Percentiles rank a stretch among this genome's conserved stretches.
These are phyloP conservation scores for Astropecten irregularis DNA, from an alignment of 53 echinoderm and acorn worm species.

Conservation along the genomic window DNA sequence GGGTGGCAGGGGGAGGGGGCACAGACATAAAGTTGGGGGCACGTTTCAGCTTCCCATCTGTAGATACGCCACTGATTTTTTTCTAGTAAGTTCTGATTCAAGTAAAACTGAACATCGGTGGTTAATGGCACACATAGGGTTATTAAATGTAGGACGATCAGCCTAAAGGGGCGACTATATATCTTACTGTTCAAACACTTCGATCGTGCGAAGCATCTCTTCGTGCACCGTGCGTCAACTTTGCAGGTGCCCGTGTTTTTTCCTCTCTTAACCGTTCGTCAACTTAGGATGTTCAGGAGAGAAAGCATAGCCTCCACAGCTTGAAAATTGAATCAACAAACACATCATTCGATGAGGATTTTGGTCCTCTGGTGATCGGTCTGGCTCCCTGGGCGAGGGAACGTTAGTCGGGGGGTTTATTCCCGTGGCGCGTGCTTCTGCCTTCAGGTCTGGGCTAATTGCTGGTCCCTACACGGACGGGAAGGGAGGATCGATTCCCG, in stretches of 20 bases:
- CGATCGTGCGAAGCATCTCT: not conserved
- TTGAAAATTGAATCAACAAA: slow-evolving; percentile 21
- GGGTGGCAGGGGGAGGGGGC: too few relatives aligned
- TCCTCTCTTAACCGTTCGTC: slow-evolving; percentile 34
- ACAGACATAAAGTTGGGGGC: too few relatives aligned
- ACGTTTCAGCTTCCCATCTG: too few relatives aligned
- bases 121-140: too few relatives aligned
- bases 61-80: too few relatives aligned
- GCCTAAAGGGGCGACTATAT: too few relatives aligned
- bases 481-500: slow-evolving; percentile 21
- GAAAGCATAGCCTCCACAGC: slow-evolving; percentile 2
- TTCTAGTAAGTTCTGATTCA: too few relatives aligned
- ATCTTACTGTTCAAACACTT: too few relatives aligned
- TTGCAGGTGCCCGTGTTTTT: slow-evolving; percentile 41
- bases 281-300: slow-evolving; percentile 36
- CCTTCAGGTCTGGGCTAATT: slow-evolving; percentile 40
- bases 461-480: slow-evolving; percentile 31
- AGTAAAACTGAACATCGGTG: too few relatives aligned
- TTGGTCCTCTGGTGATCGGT: not conserved
- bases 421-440: slow-evolving; percentile 37
- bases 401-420: slow-evolving; percentile 24
- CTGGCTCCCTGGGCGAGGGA: slow-evolving; percentile 3
- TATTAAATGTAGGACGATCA: too few relatives aligned
- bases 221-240: too few relatives aligned
- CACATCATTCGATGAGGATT: not conserved